phyloP scores from a whole-genome alignment of 2,113 vertebrate species.

The Toxotes chatareus region DNA sequence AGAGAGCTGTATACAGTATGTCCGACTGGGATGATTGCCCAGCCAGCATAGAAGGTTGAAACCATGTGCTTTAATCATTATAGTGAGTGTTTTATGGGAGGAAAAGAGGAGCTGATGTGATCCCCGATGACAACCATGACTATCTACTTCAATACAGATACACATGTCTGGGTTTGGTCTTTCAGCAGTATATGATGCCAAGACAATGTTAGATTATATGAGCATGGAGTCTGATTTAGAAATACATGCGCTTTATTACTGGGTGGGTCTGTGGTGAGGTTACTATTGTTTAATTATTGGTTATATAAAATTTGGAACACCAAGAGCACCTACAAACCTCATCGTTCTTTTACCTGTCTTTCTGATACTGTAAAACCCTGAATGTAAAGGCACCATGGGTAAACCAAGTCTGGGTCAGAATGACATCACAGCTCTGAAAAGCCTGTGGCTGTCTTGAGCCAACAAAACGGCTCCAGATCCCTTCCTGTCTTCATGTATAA shows the following conservation, averaged over 20 bases:
- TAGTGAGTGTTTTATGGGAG: conserved; percentile 39
- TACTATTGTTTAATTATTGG: neutral
- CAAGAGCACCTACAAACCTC: conserved; percentile 1
- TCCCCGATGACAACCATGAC: conserved; percentile 65
- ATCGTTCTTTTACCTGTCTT: conserved; percentile 2
- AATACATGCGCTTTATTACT: conserved; percentile 21
- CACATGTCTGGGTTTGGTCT: conserved; percentile 42
- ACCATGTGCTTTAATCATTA: conserved; percentile 45
- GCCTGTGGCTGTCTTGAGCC: conserved; percentile 47
- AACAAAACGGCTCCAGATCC: conserved; percentile 46
- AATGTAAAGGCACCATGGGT: conserved; percentile 9
- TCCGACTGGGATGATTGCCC: conserved; percentile 42
- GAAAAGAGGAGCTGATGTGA: conserved; percentile 49
- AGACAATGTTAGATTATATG: conserved; percentile 44
- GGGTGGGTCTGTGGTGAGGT: neutral
- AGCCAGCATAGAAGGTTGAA: conserved; percentile 26
- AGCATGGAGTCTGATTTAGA: conserved; percentile 34
- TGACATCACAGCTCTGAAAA: conserved; percentile 41
- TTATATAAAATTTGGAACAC: conserved; percentile 14
- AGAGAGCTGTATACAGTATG: conserved; percentile 24
- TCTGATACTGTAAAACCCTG: conserved; percentile 1
- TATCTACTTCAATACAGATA: conserved; percentile 64
- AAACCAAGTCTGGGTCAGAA: conserved; percentile 35
- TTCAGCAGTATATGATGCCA: conserved; percentile 37
- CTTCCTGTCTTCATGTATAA: conserved; percentile 57